phyloP scores from a whole-genome alignment of 2,888 invertebrate genomes.

The Thyatira batis region DNA sequence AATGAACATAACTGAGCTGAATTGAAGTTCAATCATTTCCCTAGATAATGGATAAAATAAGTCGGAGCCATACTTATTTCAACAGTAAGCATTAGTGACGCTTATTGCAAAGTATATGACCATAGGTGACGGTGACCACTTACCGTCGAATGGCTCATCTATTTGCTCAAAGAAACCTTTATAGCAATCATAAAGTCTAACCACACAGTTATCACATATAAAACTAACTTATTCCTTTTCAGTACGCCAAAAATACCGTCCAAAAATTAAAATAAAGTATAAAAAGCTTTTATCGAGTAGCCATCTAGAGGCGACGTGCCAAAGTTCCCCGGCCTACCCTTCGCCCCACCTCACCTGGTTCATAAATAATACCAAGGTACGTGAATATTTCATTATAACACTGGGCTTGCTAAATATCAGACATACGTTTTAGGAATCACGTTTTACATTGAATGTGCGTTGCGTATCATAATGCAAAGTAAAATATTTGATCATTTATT shows the following conservation, averaged over 20 bases:
- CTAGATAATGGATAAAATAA: too few relatives aligned
- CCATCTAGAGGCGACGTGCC: slow-evolving; percentile 87
- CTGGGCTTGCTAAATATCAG: not conserved
- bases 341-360: slow-evolving; percentile 90
- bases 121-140: too few relatives aligned
- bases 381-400: slow-evolving; percentile 10
- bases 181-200: not conserved
- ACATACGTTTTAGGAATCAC: not conserved
- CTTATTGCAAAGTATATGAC: too few relatives aligned
- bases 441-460: slow-evolving; percentile 7
- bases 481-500: not conserved
- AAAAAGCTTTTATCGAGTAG: slow-evolving; percentile 86
- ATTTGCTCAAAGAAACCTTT: too few relatives aligned
- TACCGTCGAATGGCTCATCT: too few relatives aligned
- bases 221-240: slow-evolving; percentile 28
- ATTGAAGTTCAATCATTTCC: too few relatives aligned
- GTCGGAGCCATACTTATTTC: too few relatives aligned
- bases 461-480: slow-evolving; percentile 7
- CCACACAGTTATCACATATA: not conserved
- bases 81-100: too few relatives aligned
- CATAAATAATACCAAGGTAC: slow-evolving; percentile 88
- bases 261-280: slow-evolving; percentile 87
- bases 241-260: slow-evolving; percentile 87
- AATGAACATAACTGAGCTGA: too few relatives aligned
- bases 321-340: slow-evolving; percentile 87